These are phyloP conservation scores for Lophotis ruficrista DNA, from an alignment of 2,113 vertebrate species.

Conservation along the genomic window DNA sequence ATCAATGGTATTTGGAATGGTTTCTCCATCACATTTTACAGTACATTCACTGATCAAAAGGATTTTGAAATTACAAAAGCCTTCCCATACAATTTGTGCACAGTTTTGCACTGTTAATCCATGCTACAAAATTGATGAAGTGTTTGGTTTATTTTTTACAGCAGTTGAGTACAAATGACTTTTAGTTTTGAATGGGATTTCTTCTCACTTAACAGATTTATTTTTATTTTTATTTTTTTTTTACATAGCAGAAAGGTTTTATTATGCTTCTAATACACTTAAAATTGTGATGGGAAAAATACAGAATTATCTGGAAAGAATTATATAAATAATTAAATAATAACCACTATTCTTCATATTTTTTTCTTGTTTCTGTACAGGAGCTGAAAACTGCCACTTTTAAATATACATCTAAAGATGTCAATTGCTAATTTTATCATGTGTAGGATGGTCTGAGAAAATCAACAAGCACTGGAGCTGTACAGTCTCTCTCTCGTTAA, in stretches of 20 bases:
- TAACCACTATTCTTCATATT: neutral
- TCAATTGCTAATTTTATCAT: neutral
- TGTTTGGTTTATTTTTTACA: neutral
- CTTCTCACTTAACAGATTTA: neutral
- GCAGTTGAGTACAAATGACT: neutral
- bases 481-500: neutral
- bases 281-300: neutral
- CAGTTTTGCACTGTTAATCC: neutral
- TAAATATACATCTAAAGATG: slow-evolving; percentile 32
- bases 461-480: neutral
- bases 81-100: neutral
- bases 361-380: neutral
- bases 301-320: neutral
- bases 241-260: neutral
- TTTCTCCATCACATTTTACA: neutral
- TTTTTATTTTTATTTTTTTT: neutral
- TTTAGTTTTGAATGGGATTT: neutral
- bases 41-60: neutral
- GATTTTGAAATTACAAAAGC: neutral
- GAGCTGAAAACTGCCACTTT: neutral
- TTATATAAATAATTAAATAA: neutral
- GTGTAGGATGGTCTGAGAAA: slow-evolving; percentile 28
- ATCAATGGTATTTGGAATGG: neutral
- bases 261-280: neutral
- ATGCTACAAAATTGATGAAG: neutral